Evolutionary conservation across 2,888 invertebrate genomes (phyloP).

Genomic region (Melieria picta): DNA sequence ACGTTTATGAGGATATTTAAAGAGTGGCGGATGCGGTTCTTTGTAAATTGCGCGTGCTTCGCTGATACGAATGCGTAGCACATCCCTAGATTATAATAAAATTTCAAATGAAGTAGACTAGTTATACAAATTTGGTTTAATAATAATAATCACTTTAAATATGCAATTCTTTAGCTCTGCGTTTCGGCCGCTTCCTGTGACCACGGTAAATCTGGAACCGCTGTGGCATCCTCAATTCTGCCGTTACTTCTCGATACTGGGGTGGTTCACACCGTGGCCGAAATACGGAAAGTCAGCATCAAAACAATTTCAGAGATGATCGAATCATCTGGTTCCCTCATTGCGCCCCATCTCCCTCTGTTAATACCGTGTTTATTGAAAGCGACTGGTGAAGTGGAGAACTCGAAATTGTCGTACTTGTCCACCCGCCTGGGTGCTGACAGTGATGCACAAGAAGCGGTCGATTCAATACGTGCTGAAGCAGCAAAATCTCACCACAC

Average conservation of each 20-base stretch:
- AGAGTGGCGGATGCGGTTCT: no score
- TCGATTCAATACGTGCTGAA: conserved; percentile 83
- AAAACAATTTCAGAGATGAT: conserved; percentile 88
- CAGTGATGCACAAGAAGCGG: conserved; percentile 76
- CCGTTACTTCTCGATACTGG: conserved; percentile 85
- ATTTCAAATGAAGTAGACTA: no score
- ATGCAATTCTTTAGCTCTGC: conserved; percentile 69
- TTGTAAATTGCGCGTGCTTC: no score
- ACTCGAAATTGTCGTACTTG: conserved; percentile 80
- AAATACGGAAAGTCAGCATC: conserved; percentile 83
- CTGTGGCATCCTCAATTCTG: conserved; percentile 78
- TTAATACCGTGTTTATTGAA: conserved; percentile 86
- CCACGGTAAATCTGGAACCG: conserved; percentile 79
- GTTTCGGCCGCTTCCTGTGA: conserved; percentile 74
- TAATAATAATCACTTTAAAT: not conserved
- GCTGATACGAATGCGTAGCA: no score
- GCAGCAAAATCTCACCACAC: conserved; percentile 87
- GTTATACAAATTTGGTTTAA: not conserved
- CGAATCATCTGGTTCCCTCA: conserved; percentile 78
- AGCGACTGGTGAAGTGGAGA: conserved; percentile 88
- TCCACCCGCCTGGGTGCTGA: conserved; percentile 79
- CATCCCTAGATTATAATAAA: no score
- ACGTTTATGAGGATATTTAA: no score
- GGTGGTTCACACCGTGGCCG: conserved; percentile 80
- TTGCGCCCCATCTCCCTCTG: conserved; percentile 83